phyloP scores from a whole-genome alignment of 2,888 invertebrate species.

The Norana najaformis region DNA sequence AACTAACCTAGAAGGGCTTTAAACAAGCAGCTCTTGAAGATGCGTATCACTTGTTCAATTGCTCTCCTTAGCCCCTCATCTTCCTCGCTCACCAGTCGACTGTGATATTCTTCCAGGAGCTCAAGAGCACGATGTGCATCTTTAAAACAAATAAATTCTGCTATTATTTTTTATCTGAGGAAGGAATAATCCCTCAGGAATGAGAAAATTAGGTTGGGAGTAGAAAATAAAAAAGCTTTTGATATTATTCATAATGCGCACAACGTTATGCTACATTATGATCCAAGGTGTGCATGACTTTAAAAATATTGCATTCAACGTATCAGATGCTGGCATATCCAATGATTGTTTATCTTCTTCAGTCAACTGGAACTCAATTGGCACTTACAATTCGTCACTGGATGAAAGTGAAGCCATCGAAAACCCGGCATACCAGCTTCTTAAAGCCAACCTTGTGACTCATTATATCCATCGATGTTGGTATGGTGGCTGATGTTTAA shows the following conservation, averaged over 20 bases:
- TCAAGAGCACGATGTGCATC: slow-evolving; percentile 33
- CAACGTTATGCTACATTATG: neutral
- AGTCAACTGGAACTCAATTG: neutral
- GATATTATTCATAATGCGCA: neutral
- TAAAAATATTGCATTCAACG: neutral
- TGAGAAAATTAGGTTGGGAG: neutral
- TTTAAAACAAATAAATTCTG: neutral
- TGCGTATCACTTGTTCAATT: slow-evolving; percentile 33
- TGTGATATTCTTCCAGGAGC: slow-evolving; percentile 31
- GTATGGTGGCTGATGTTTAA: neutral
- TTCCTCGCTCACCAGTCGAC: slow-evolving; percentile 25
- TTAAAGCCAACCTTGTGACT: neutral
- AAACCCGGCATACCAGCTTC: neutral
- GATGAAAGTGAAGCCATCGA: neutral
- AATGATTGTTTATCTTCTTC: neutral
- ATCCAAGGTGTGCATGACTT: neutral
- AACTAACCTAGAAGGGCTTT: slow-evolving; percentile 30
- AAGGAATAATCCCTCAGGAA: neutral
- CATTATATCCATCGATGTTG: neutral
- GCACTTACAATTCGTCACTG: neutral
- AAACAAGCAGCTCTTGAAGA: slow-evolving; percentile 35
- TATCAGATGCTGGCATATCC: neutral
- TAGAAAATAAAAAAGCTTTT: neutral
- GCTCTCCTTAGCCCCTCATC: slow-evolving; percentile 29
- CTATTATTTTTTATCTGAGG: neutral